Evolutionary conservation across 2,888 invertebrate genomes (phyloP).

Genomic region (Choreutis nemorana): DNA sequence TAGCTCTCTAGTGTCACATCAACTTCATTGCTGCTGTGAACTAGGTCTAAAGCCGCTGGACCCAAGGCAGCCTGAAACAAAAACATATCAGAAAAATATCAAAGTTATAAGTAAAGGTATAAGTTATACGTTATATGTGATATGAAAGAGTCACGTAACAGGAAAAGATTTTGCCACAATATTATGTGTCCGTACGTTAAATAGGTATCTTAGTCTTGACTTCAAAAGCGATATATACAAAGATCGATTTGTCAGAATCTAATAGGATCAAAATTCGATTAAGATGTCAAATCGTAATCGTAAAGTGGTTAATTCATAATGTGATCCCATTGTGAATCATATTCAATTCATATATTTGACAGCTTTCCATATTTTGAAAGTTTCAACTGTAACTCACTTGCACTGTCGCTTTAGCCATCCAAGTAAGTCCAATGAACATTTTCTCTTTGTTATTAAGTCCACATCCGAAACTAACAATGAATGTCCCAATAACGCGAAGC

Average conservation of each 20-base stretch:
- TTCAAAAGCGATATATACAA: too few species aligned
- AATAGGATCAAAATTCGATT: too few species aligned
- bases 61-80: constrained; percentile 73
- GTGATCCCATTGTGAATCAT: too few species aligned
- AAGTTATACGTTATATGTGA: not conserved
- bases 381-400: constrained; percentile 74
- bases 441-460: constrained; percentile 82
- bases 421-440: constrained; percentile 81
- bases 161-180: too few species aligned
- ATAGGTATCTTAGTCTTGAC: too few species aligned
- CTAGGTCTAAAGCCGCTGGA: constrained; percentile 70
- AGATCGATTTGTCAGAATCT: too few species aligned
- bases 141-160: too few species aligned
- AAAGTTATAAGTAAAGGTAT: not conserved
- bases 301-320: too few species aligned
- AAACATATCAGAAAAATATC: constrained; percentile 1
- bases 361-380: too few species aligned
- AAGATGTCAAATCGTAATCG: too few species aligned
- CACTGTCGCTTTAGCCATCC: constrained; percentile 91
- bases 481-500: constrained; percentile 67
- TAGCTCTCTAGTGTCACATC: constrained; percentile 52
- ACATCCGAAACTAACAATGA: constrained; percentile 71
- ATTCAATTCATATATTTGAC: too few species aligned
- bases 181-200: too few species aligned
- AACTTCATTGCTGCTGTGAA: constrained; percentile 34